Base-by-base conservation (phyloP, 2,797 vertebrate species). In the Rhadinocentrus ornatus region DNA sequence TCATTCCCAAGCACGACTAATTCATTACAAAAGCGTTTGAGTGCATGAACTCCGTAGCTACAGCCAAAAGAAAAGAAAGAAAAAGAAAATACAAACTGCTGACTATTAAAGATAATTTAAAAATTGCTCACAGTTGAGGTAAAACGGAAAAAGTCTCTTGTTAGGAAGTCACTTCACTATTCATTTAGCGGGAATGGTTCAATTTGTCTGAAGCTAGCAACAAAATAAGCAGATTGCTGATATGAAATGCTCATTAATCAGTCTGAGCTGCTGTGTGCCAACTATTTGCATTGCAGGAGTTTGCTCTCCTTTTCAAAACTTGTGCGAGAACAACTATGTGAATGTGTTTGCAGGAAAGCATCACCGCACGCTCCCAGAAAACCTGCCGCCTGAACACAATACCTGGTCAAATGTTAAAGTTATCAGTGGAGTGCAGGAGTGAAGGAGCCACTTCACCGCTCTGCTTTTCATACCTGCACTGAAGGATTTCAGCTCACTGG, bases 381-480 rank as follows among this genome's bases (percentile, higher is more conserved):
- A 75, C 50, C 87, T 52, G 73, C 78, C 58, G 79, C 69, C 34
- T 44, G 71, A 75, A 66, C 91, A 93, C 91, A 93, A 93, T 90
- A 59, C 84, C 7, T 67, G 86, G 90, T 92, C 89, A 90, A 89
- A 91, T 78, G 88, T 80, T 83, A 9, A 86, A 93, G 88, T 93
- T 95, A 95, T 95, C 94, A 93, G 91, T 48, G 22, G 78, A 78
- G 81, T 58, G 88, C 94, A 95, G 94, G 39, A 91, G 77, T 77
- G 86, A 86, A 87, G 83, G 75, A 84, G 83, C 67, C 83, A 83
- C 83, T 86, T 85, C 79, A 76, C 76, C 78, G 15, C 82, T 62
- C 60, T 3, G 72, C 82, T 71, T 64, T 81, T 78, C 77, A 76
- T 86, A 89, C 92, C 88, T 91, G 83, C 75, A 64, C 73, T 50